Evolutionary conservation across 2,888 invertebrate genomes (phyloP), one percentile per base, ranked within the genome.

Genomic region (Lagria hirta): DNA sequence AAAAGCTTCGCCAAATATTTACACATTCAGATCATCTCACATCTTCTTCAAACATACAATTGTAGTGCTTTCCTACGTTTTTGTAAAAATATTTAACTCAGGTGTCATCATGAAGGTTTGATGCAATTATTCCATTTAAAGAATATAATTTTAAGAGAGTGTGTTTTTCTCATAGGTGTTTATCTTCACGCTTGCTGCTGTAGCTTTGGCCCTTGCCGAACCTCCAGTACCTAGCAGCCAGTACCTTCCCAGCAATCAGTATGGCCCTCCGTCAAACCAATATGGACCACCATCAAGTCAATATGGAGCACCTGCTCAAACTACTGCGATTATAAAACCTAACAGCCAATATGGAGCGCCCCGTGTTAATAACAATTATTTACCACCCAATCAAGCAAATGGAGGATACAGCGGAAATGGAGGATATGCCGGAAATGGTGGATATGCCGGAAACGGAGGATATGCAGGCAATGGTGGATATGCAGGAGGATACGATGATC

Each of bases 211-310:
- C 2, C 20, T 66, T n/a, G 69, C 69, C 4, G 72, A 72, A 52
- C 69, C 70, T 4, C 70, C 70, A 50, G 65, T 64, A 18, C 69
- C 69, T 4, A 68, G 61, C 32, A 64, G 51, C 51, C 62, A 65
- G 33, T 70, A 70, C 52, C 51, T 70, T 3, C 69, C 70, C 1
- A 52, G 64, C 32, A 68, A 62, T 44, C 52, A 61, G 30, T 68
- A 67, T 30, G 58, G 58, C n/a, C 55, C 64, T 8, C 64, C 64
- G 17, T 15, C 7, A 2, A 15, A 12, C 43, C 51, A 60, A 30
- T 67, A 65, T 30, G 58, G 58, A n/a, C 60, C 60, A 15, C 62
- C 64, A 10, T 61, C 58, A 22, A 61, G 48, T 44, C 58, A 60
- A 36, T 68, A 68, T 41, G 42, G 54, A 7, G 28, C 33, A n/a